Conservation (phyloP, 2,113 vertebrate genomes). For the Cololabis saira region DNA sequence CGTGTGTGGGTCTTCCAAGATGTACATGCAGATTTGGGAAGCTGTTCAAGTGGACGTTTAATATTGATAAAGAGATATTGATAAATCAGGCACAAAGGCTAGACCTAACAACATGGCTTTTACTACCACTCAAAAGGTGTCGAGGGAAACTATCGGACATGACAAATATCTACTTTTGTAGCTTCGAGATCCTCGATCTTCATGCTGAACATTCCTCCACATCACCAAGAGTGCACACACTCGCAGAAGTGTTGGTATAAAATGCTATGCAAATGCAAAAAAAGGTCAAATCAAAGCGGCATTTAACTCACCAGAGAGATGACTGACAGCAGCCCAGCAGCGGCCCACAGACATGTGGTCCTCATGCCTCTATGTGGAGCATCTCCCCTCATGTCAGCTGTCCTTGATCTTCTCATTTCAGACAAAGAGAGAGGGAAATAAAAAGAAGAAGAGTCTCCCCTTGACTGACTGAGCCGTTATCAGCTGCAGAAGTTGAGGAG, state of each 20-base stretch:
- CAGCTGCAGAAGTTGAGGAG: conserved; percentile 57
- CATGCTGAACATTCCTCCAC: neutral
- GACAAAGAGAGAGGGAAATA: neutral
- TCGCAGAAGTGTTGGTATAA: neutral
- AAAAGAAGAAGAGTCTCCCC: conserved; percentile 15
- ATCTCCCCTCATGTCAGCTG: conserved; percentile 52
- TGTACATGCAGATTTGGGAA: conserved; percentile 36
- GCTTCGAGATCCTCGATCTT: no score
- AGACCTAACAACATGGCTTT: no score
- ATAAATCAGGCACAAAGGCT: neutral
- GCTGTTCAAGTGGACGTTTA: conserved; percentile 14
- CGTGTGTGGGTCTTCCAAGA: conserved; percentile 46
- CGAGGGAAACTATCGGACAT: no score
- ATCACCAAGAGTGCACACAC: neutral
- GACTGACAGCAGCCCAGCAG: conserved; percentile 63
- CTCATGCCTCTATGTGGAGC: conserved; percentile 62
- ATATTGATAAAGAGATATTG: conserved; percentile 2
- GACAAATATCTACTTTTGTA: no score
- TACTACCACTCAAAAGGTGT: no score
- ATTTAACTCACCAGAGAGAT: conserved; percentile 72
- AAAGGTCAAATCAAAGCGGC: conserved; percentile 31
- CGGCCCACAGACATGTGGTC: conserved; percentile 60
- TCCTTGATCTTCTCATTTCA: conserved; percentile 48
- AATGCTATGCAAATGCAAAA: neutral
- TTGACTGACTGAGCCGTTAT: conserved; percentile 24